Percentiles rank a stretch among this genome's conserved stretches.
phyloP scores from a whole-genome alignment of 2,888 invertebrate genomes.

The Tenthredo amoena region DNA sequence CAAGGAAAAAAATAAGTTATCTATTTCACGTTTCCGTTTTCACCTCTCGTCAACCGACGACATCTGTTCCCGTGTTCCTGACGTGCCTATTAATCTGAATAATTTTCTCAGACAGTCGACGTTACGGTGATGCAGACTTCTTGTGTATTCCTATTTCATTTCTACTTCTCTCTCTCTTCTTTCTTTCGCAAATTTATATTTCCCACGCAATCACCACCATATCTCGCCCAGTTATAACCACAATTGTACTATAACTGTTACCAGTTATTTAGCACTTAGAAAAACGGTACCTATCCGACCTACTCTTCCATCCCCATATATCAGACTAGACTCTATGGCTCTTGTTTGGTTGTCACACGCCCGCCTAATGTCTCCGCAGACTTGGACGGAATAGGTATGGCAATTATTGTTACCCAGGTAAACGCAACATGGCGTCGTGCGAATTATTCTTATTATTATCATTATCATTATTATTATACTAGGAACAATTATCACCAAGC shows the following conservation, averaged over 20 bases:
- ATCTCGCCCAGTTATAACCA: background rate
- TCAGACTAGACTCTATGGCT: slow-evolving; percentile 16
- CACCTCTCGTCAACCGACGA: slow-evolving; percentile 43
- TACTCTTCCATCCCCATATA: slow-evolving; percentile 23
- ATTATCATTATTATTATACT: slow-evolving; percentile 21
- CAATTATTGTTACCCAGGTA: slow-evolving; percentile 36
- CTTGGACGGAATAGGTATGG: slow-evolving; percentile 29
- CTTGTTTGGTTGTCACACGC: slow-evolving; percentile 46
- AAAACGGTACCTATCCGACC: slow-evolving; percentile 46
- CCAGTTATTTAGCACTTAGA: slow-evolving; percentile 25
- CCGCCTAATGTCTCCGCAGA: slow-evolving; percentile 17
- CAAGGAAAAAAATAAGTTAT: background rate
- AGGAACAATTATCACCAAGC: slow-evolving; percentile 75
- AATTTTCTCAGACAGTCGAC: slow-evolving; percentile 34
- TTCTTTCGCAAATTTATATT: slow-evolving; percentile 33
- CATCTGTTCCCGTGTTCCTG: slow-evolving; percentile 46
- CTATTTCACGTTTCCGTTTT: slow-evolving; percentile 34
- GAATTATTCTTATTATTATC: slow-evolving; percentile 22
- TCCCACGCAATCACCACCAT: slow-evolving; percentile 29
- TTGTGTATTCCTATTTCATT: background rate
- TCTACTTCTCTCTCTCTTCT: background rate
- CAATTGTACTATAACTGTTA: slow-evolving; percentile 23
- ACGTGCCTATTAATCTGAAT: slow-evolving; percentile 48
- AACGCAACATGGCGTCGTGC: background rate
- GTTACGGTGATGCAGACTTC: background rate